Evolutionary conservation across 2,888 invertebrate genomes (phyloP), one percentile per base, ranked within the genome.

Genomic region (Sminthurinus aureus): DNA sequence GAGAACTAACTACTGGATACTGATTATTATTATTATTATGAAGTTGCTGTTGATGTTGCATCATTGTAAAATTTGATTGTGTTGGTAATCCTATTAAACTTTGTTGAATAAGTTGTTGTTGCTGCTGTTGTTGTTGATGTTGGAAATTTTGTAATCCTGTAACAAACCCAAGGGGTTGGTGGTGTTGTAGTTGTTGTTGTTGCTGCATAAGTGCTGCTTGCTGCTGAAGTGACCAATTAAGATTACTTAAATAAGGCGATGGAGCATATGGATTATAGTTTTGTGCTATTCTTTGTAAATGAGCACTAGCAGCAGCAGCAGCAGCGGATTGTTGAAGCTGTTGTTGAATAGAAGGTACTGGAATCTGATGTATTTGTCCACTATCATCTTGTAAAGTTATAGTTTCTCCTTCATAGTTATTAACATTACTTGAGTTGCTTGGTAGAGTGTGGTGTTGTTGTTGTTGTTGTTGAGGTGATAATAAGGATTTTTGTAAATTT

Each of bases 341-440:
- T 58, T 76, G 20, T 12, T 58, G 15, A 50, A 83, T 79, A 3
- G 78, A 69, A 11, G 83, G 77, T 22, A 83, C 78, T 52, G 69
- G 58, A 24, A 83, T 71, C 73, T 79, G 51, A 8, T 58, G 38
- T 4, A 83, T 58, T 79, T 78, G 69, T 64, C 83, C 83, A 1
- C 15, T 74, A 9, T 78, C 24, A 73, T 83, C 83, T 79, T 83
- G 77, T 24, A 83, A 13, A 18, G 83, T 83, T 73, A 83, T 83
- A 15, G 83, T 83, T 64, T 83, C 83, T 13, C 74, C 58, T 67
- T 69, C 50, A 11, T 51, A 22, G 51, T n/a, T 58, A 38, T 20
- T 12, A 74, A n/a, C 26, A 38, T 38, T 38, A 38, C 38, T 38
- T 38, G 38, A 4, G n/a, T 20, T 20, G 3, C 0, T 26, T 71